These are phyloP conservation scores for Eupeodes latifasciatus DNA, from an alignment of 2,888 invertebrate species.

Conservation along the genomic window DNA sequence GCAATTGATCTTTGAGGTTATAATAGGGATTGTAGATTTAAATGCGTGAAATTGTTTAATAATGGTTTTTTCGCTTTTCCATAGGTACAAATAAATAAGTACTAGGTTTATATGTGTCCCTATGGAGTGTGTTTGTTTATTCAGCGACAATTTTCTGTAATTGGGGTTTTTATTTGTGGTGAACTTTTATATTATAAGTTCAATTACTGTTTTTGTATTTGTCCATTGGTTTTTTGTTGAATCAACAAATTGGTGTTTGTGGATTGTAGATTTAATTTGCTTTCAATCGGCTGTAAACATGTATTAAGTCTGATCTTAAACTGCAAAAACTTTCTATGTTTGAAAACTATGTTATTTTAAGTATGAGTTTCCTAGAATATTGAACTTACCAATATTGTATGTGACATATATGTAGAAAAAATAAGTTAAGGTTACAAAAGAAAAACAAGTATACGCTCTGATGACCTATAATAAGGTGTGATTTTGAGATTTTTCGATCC, in stretches of 20 bases:
- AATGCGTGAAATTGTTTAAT: slow-evolving; percentile 76
- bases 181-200: slow-evolving; percentile 57
- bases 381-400: too few relatives aligned
- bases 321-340: too few relatives aligned
- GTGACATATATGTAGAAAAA: too few relatives aligned
- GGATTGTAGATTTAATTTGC: background rate
- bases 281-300: too few relatives aligned
- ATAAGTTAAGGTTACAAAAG: too few relatives aligned
- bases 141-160: slow-evolving; percentile 69
- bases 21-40: slow-evolving; percentile 69
- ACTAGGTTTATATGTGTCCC: background rate
- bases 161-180: slow-evolving; percentile 74
- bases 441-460: too few relatives aligned
- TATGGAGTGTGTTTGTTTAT: slow-evolving; percentile 33
- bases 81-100: background rate
- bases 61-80: slow-evolving; percentile 59
- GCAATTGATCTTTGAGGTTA: slow-evolving; percentile 74
- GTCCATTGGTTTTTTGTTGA: background rate
- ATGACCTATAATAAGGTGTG: too few relatives aligned
- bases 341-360: too few relatives aligned
- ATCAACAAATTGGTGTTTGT: background rate
- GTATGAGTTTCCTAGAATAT: too few relatives aligned
- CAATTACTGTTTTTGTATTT: slow-evolving; percentile 24
- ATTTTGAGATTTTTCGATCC: too few relatives aligned
- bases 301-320: too few relatives aligned